A percentile compares a stretch with the other conserved stretches of the same genome.
Evolutionary conservation across 2,113 vertebrate species (phyloP).

Genomic region (Upupa epops): DNA sequence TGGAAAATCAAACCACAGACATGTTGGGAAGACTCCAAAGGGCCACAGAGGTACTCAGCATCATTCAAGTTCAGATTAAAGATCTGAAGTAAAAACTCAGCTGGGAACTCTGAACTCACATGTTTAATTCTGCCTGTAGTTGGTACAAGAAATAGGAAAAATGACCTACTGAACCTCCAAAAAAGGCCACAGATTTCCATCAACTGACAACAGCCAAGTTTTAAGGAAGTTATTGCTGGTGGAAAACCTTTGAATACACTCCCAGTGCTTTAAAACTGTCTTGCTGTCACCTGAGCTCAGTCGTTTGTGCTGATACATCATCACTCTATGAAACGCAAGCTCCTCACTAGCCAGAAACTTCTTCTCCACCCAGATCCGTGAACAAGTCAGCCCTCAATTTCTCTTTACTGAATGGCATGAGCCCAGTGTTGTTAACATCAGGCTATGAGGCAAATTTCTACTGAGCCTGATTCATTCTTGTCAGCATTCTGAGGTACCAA

Average conservation of each 20-base stretch:
- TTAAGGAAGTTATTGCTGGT: neutral
- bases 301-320: neutral
- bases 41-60: neutral
- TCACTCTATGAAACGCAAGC: neutral
- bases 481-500: neutral
- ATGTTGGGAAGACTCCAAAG: neutral
- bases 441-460: neutral
- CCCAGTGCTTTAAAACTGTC: neutral
- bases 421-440: neutral
- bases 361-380: neutral
- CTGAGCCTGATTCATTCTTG: neutral
- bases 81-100: neutral
- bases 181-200: neutral
- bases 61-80: neutral
- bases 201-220: neutral
- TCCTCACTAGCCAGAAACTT: neutral
- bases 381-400: neutral
- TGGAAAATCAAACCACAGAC: neutral
- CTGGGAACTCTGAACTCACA: neutral
- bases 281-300: neutral
- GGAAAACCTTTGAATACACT: neutral
- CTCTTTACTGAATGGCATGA: neutral
- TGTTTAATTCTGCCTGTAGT: neutral
- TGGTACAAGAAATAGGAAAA: rapidly evolving
- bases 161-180: neutral